Evolutionary conservation across 2,113 vertebrate species (phyloP).

Genomic region (Recurvirostra avosetta): DNA sequence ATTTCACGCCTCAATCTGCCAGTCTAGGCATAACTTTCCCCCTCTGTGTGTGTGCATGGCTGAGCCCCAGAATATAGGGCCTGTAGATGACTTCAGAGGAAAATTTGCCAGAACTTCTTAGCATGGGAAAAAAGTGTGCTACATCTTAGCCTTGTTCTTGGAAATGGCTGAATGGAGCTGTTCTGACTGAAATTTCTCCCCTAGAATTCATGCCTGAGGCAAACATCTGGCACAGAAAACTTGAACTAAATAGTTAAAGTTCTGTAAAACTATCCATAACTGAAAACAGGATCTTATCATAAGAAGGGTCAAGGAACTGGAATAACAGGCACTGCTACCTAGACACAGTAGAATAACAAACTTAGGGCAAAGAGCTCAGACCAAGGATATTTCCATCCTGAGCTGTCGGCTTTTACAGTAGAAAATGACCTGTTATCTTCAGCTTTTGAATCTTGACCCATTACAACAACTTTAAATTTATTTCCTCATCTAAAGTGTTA

Average conservation of each 20-base stretch:
- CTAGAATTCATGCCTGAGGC: background rate
- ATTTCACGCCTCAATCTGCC: background rate
- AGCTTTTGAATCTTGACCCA: background rate
- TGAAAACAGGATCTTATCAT: background rate
- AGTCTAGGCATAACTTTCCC: background rate
- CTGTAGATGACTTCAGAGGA: background rate
- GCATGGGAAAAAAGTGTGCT: background rate
- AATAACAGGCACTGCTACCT: background rate
- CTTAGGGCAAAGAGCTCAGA: background rate
- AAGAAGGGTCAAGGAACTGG: background rate
- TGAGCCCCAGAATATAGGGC: background rate
- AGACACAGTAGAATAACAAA: background rate
- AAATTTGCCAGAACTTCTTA: background rate
- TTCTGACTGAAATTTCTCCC: background rate
- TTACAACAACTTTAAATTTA: background rate
- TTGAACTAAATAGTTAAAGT: background rate
- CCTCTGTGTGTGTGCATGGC: background rate
- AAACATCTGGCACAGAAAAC: constrained; percentile 1
- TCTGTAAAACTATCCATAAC: background rate
- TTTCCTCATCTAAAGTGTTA: background rate
- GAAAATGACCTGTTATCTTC: background rate
- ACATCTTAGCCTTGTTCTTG: background rate
- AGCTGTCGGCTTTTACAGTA: background rate
- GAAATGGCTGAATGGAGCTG: background rate
- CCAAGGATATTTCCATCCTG: background rate